Base-by-base conservation (phyloP, 1,140 invertebrate species). In the Metopolophium dirhodum region DNA sequence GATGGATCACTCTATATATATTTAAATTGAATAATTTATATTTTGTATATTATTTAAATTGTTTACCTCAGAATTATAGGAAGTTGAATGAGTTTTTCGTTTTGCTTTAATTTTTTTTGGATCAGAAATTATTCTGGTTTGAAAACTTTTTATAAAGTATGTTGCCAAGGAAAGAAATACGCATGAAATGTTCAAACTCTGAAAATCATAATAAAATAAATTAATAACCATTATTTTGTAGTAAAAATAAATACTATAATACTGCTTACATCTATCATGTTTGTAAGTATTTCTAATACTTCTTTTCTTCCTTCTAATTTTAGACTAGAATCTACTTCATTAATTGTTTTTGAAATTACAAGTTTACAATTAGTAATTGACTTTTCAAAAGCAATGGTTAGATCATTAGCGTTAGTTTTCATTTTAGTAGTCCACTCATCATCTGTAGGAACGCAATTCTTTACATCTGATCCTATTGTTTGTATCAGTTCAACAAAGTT, bases 281-380 rank as follows among this genome's bases (percentile, higher is more conserved):
- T 83, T 41, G 77, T 85, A 86, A 93, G 82, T 86, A 93, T 54
- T 93, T 93, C 91, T 54, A 93, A 93, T 51, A 93, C 91, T 93
- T 93, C 91, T 93, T 93, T 93, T 86, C 91, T 93, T 45, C 91
- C 91, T 93, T 93, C 91, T 93, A 93, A 93, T 86, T 93, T 93
- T 8, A 54, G 47, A 86, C 82, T 85, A 54, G 91, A 83, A 85
- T 93, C 91, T 37, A 86, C 11, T 86, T 54, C 91, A 86, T 93
- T 93, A 20, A 57, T 51, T 86, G 91, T 86, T 86, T 93, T 93
- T 54, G 47, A 51, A 86, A 85, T 57, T 11, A 57, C 14, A 86
- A 37, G 86, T 57, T 93, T 51, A 57, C 91, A 93, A 57, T 41
- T n/a, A 30, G 23, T 37, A 54, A 93, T 57, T 93, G 82, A 23